Evolutionary conservation across 2,888 invertebrate genomes (phyloP).

Genomic region (Stenotaenia linearis): DNA sequence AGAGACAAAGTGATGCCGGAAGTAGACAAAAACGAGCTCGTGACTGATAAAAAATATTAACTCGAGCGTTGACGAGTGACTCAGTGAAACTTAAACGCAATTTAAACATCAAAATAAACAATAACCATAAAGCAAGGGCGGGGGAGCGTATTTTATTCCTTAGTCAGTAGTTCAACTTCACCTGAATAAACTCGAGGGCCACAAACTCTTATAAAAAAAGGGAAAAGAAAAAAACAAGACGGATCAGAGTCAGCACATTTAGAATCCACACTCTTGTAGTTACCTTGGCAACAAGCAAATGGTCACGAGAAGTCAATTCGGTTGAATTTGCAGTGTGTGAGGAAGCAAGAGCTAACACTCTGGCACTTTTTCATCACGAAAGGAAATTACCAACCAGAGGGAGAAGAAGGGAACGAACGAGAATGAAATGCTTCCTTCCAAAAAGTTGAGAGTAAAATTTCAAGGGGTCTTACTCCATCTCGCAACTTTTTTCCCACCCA

Average conservation of each 20-base stretch:
- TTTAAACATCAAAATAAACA: neutral
- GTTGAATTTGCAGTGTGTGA: neutral
- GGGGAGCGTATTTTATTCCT: neutral
- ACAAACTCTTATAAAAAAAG: neutral
- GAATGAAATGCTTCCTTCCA: neutral
- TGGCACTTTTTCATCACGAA: neutral
- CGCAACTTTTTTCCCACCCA: neutral
- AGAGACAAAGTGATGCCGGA: neutral
- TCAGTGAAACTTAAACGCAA: neutral
- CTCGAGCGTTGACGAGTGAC: neutral
- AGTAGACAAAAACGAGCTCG: neutral
- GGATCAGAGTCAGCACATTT: neutral
- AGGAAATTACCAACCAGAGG: neutral
- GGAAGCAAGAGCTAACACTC: neutral
- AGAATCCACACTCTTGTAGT: neutral
- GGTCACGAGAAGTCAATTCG: neutral
- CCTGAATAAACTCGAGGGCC: neutral
- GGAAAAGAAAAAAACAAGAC: neutral
- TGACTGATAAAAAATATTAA: neutral
- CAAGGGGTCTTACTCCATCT: neutral
- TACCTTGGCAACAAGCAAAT: neutral
- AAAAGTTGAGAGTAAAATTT: neutral
- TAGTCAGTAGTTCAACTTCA: neutral
- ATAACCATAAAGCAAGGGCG: neutral
- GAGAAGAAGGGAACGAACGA: neutral